Percentiles rank a stretch among this genome's conserved stretches.
Evolutionary conservation across 2,113 vertebrate genomes (phyloP).

Genomic region (Aegotheles bennettii): DNA sequence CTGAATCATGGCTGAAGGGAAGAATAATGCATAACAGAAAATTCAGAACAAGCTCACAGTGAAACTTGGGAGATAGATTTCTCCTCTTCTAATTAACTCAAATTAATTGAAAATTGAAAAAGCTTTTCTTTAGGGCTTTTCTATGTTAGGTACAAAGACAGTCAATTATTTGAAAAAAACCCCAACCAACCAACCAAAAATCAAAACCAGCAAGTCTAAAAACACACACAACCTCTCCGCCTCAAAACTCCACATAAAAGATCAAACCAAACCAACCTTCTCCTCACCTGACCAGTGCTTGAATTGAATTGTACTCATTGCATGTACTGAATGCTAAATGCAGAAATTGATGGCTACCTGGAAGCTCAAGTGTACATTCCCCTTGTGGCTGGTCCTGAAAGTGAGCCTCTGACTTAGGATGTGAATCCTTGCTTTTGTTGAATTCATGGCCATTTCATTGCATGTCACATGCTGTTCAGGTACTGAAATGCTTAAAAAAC

Average conservation of each 20-base stretch:
- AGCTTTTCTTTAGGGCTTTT: not conserved
- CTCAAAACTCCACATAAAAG: not conserved
- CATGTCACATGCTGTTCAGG: not conserved
- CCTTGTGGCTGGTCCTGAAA: not conserved
- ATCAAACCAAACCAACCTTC: not conserved
- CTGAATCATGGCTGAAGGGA: not conserved
- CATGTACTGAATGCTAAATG: too few relatives aligned
- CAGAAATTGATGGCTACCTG: not conserved
- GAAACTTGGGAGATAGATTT: not conserved
- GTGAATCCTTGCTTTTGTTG: not conserved
- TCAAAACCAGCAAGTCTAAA: not conserved
- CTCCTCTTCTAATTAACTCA: not conserved
- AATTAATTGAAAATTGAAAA: not conserved
- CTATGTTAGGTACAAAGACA: not conserved
- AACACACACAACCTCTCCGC: fast-evolving
- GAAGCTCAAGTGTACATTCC: not conserved
- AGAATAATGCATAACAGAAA: not conserved
- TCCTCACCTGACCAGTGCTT: not conserved
- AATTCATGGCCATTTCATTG: not conserved
- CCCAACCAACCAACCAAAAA: not conserved
- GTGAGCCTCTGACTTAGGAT: not conserved
- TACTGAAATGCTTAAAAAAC: not conserved
- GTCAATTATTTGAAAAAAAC: not conserved
- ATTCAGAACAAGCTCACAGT: not conserved
- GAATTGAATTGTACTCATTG: not conserved